Conservation (phyloP, 2,113 vertebrate genomes). For the Steatornis caripensis region DNA sequence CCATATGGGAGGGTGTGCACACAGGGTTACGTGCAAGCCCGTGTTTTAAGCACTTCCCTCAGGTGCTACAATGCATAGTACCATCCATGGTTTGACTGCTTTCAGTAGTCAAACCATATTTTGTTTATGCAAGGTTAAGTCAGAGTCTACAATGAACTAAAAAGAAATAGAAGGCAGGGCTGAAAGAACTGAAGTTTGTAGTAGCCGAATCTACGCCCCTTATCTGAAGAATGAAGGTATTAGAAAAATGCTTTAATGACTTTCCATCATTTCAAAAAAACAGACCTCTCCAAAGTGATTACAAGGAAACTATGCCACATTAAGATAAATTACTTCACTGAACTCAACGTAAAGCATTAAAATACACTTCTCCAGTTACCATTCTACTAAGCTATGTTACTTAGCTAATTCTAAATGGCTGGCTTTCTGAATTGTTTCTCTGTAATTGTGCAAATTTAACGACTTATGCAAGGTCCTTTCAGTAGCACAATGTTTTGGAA, state of each 20-base stretch:
- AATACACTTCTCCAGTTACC: neutral
- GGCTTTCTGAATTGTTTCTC: neutral
- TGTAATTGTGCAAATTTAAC: neutral
- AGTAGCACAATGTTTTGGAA: neutral
- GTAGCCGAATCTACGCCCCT: neutral
- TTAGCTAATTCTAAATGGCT: neutral
- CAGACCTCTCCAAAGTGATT: neutral
- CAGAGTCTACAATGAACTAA: neutral
- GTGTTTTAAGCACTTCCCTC: neutral
- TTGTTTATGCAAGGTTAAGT: neutral
- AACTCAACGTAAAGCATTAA: neutral
- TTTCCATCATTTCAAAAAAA: neutral
- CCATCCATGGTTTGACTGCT: neutral
- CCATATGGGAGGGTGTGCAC: neutral
- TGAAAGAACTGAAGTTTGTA: neutral
- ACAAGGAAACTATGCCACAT: neutral
- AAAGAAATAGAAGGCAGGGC: neutral
- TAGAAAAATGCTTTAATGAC: neutral
- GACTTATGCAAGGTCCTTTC: neutral
- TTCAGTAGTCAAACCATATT: neutral
- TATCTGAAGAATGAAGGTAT: neutral
- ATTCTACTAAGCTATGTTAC: neutral
- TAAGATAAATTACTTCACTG: neutral
- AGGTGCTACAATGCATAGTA: neutral
- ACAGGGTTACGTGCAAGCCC: neutral